Evolutionary conservation across 2,888 invertebrate genomes (phyloP).

Genomic region (Oasisia sp.): DNA sequence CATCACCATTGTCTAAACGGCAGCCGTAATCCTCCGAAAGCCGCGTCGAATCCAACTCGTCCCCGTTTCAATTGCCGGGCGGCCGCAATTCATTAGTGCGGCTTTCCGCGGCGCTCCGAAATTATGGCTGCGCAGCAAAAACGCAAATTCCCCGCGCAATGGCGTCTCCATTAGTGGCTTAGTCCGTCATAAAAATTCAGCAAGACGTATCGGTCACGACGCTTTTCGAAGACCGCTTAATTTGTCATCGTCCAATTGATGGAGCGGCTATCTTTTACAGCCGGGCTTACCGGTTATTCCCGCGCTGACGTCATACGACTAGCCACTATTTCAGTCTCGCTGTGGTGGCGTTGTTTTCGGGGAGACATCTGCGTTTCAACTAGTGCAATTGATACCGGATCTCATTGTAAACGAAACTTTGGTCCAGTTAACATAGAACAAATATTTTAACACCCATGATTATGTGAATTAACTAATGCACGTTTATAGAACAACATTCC

Average conservation of each 20-base stretch:
- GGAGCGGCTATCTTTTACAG: neutral
- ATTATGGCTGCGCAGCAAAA: constrained; percentile 4
- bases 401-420: too few relatives aligned
- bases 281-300: neutral
- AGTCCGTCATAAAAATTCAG: constrained; percentile 17
- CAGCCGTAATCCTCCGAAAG: constrained; percentile 1
- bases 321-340: neutral
- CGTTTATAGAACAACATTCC: too few relatives aligned
- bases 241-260: constrained; percentile 11
- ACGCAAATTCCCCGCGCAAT: constrained; percentile 17
- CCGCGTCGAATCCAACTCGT: neutral
- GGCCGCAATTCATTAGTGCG: neutral
- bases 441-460: too few relatives aligned
- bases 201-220: constrained; percentile 1
- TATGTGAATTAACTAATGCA: too few relatives aligned
- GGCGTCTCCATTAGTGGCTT: constrained; percentile 11
- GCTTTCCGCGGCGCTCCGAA: constrained; percentile 6
- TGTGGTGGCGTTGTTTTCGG: neutral
- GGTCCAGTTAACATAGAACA: too few relatives aligned
- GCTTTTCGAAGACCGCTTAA: neutral
- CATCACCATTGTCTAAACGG: constrained; percentile 17
- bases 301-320: neutral
- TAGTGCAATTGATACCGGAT: neutral
- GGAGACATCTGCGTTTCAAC: neutral
- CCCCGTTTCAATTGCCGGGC: constrained; percentile 7